A percentile compares a stretch with the other conserved stretches of the same genome.
Evolutionary conservation across 1,140 invertebrate species (phyloP).

Genomic region (Drosophila kikkawai): DNA sequence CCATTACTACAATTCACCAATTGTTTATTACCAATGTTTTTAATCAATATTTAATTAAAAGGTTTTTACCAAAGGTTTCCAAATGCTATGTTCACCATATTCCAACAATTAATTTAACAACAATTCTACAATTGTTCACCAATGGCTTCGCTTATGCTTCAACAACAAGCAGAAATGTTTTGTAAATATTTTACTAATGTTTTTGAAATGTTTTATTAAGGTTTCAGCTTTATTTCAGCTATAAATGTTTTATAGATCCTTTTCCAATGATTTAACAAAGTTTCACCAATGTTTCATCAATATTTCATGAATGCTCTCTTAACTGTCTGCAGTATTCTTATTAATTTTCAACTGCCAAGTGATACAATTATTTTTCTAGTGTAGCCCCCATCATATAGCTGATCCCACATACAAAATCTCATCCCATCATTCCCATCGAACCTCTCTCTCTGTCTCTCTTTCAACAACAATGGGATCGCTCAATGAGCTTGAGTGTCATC

Average conservation of each 20-base stretch:
- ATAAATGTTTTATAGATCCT: neutral
- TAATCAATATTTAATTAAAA: too few relatives aligned
- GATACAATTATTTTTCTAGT: neutral
- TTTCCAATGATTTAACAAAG: neutral
- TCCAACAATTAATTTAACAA: neutral
- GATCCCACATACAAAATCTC: constrained; percentile 22
- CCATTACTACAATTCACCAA: neutral
- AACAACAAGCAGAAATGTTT: too few relatives aligned
- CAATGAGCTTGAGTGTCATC: constrained; percentile 83
- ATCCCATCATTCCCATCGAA: constrained; percentile 39
- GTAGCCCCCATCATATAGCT: constrained; percentile 4
- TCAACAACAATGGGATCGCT: constrained; percentile 67
- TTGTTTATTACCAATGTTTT: too few relatives aligned
- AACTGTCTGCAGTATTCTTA: neutral
- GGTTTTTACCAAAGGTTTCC: too few relatives aligned
- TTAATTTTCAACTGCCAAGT: neutral
- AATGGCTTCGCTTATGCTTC: too few relatives aligned
- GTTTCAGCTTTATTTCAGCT: neutral
- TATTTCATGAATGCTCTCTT: neutral
- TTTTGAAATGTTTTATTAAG: neutral
- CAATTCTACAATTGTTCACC: neutral
- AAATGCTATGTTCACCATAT: neutral
- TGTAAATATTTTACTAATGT: too few relatives aligned
- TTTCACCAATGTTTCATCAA: neutral
- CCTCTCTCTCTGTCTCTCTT: constrained; percentile 3